phyloP scores from a whole-genome alignment of 2,888 invertebrate genomes.

The Fabriciana adippe region DNA sequence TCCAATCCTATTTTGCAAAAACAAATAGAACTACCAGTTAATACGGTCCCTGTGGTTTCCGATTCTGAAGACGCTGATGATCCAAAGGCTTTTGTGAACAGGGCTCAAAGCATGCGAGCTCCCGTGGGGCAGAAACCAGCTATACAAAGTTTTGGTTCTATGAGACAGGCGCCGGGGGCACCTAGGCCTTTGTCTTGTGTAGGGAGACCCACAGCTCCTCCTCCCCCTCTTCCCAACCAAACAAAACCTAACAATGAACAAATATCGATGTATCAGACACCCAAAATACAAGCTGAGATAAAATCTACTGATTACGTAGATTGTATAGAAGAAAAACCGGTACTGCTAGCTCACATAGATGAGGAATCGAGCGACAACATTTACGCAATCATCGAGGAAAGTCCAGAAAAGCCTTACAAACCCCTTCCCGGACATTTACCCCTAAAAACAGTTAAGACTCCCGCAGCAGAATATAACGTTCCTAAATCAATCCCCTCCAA shows the following conservation, averaged over 20 bases:
- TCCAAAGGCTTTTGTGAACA: conserved; percentile 84
- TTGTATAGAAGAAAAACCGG: conserved; percentile 86
- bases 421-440: conserved; percentile 66
- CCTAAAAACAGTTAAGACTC: conserved; percentile 60
- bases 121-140: conserved; percentile 80
- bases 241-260: conserved; percentile 42
- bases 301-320: conserved; percentile 87
- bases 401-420: conserved; percentile 78
- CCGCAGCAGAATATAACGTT: conserved; percentile 76
- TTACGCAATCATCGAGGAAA: conserved; percentile 93
- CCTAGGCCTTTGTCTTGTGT: conserved; percentile 90
- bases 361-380: conserved; percentile 89
- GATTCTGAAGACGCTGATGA: conserved; percentile 79
- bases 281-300: conserved; percentile 63
- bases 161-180: conserved; percentile 86
- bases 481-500: conserved; percentile 69
- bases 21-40: conserved; percentile 83
- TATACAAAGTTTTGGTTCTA: conserved; percentile 91
- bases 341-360: conserved; percentile 84
- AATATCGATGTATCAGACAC: conserved; percentile 82
- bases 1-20: conserved; percentile 91
- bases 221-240: conserved; percentile 85
- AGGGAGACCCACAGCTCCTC: conserved; percentile 88
- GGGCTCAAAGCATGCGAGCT: conserved; percentile 92
- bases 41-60: conserved; percentile 83